phyloP scores from a whole-genome alignment of 2,797 vertebrate species.

The Coracias cyanogaster region DNA sequence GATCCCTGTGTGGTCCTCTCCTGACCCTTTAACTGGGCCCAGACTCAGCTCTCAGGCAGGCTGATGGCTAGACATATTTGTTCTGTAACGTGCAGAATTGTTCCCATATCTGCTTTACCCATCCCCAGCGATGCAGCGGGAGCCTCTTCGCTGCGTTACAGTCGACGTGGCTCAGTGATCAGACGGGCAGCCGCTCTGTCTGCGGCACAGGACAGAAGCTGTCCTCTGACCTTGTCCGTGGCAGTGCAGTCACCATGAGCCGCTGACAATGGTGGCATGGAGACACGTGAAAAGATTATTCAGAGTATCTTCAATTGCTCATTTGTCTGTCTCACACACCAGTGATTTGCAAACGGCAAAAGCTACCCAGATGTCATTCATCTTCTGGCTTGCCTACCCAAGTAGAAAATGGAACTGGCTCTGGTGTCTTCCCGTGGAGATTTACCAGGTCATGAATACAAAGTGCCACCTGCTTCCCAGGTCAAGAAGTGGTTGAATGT shows the following conservation, averaged over 20 bases:
- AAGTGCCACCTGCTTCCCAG: conserved; percentile 40
- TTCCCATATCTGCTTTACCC: neutral
- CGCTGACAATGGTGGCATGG: neutral
- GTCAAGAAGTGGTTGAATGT: neutral
- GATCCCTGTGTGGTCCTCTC: neutral
- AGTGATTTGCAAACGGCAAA: neutral
- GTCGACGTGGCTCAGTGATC: fast-evolving
- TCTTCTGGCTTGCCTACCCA: neutral
- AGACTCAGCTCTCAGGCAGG: neutral
- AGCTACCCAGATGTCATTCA: conserved; percentile 1
- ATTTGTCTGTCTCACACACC: conserved; percentile 27
- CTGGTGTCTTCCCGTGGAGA: neutral
- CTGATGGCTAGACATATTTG: fast-evolving
- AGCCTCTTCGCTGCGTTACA: neutral
- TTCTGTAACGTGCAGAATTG: neutral
- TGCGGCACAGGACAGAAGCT: fast-evolving
- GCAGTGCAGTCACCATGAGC: fast-evolving
- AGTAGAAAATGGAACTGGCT: conserved; percentile 44
- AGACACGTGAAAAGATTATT: neutral
- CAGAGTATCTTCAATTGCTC: neutral
- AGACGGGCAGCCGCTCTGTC: neutral
- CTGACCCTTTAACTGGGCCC: neutral
- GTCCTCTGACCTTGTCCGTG: neutral
- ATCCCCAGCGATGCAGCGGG: neutral
- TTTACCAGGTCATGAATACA: neutral